These are phyloP conservation scores for Sylvilagus floridanus DNA, from an alignment of 2,797 vertebrate species.

Conservation along the genomic window DNA sequence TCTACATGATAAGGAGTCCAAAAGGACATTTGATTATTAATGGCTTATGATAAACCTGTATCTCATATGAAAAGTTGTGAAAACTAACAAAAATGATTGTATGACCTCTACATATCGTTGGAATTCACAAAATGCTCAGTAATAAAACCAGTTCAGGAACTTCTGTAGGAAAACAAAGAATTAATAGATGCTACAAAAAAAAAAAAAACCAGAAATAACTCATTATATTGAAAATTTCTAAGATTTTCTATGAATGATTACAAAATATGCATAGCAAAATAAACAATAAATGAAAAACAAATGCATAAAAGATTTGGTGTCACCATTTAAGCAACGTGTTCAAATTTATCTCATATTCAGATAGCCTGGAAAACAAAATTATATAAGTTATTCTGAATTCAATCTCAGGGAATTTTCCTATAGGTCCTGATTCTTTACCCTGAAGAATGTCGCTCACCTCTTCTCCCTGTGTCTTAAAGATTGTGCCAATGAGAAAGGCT, in stretches of 20 bases:
- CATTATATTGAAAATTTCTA: background rate
- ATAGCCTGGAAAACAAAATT: background rate
- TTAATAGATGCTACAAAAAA: background rate
- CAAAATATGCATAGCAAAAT: background rate
- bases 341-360: background rate
- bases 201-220: background rate
- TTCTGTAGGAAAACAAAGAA: background rate
- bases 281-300: background rate
- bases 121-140: slow-evolving; percentile 13
- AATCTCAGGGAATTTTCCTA: background rate
- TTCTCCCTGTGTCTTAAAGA: background rate
- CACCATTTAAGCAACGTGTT: background rate
- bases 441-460: background rate
- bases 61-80: background rate
- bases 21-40: background rate
- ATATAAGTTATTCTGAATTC: background rate
- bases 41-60: background rate
- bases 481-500: background rate
- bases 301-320: background rate
- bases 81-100: background rate
- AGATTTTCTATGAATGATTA: background rate
- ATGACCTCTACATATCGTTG: background rate
- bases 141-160: background rate
- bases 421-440: background rate
- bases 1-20: background rate